Evolutionary conservation across 2,888 invertebrate genomes (phyloP), one percentile per base, ranked within the genome.

Genomic region (Ophonus ardosiacus): DNA sequence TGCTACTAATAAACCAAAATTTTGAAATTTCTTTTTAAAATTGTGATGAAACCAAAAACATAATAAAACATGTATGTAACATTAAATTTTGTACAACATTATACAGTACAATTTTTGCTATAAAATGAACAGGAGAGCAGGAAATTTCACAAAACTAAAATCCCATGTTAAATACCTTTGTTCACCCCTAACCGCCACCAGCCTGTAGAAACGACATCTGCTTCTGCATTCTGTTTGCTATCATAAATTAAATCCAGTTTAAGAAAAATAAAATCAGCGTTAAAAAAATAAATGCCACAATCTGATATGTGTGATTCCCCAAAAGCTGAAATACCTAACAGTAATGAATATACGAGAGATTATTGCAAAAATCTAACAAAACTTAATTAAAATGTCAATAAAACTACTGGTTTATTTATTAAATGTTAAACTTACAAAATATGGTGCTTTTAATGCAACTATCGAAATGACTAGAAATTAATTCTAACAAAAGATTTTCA

Each of bases 321-420:
- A 74, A 74, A 74, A 57, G 78, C 78, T 78, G 78, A 56, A 78
- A 78, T 78, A 78, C 78, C 78, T 78, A 43, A 78, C 78, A 78
- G 15, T 78, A 56, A 56, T 78, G 56, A 76, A 38, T 31, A 15
- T 68, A 68, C 71, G 43, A 74, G 71, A 74, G 71, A 71, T 8
- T 63, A 17, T 59, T 59, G 59, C 59, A 59, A 59, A 59, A 13
- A n/a, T 13, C 59, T 15, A 51, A 8, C 2, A 51, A 51, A 13
- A 13, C 43, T 13, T 51, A 31, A 31, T 31, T 31, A 31, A 31
- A 31, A 31, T 31, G 3, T 31, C 31, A 31, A 5, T 31, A 31
- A 31, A 31, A 31, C 31, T 31, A 31, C 31, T 31, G 31, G 31
- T 31, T 31, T 31, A 31, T 31, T 31, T 31, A 31, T 31, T 31